phyloP scores from a whole-genome alignment of 1,140 invertebrate genomes.

The Eumaeus atala region DNA sequence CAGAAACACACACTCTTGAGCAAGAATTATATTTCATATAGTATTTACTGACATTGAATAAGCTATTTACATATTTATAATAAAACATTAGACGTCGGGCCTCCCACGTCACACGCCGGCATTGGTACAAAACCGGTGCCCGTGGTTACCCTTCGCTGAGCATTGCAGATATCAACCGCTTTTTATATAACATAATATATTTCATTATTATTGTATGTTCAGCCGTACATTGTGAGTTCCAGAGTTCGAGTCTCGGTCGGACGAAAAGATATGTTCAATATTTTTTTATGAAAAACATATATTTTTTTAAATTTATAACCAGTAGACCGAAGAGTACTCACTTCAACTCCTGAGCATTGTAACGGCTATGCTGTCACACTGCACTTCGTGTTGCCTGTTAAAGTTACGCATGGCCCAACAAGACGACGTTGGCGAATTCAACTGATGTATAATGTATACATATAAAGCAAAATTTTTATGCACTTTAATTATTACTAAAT shows the following conservation, averaged over 20 bases:
- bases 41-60: neutral
- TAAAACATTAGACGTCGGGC: constrained; percentile 9
- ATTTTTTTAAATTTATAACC: too few species aligned
- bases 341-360: neutral
- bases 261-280: too few species aligned
- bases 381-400: too few species aligned
- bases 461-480: constrained; percentile 3
- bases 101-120: constrained; percentile 57
- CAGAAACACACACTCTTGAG: too few species aligned
- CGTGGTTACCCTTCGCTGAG: constrained; percentile 62
- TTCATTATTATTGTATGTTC: too few species aligned
- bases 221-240: too few species aligned
- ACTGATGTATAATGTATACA: too few species aligned
- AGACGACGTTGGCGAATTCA: too few species aligned
- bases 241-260: too few species aligned
- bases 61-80: constrained; percentile 3
- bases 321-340: neutral
- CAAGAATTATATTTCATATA: too few species aligned
- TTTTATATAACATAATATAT: neutral
- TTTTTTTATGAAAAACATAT: neutral
- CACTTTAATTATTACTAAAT: too few species aligned
- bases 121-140: constrained; percentile 65
- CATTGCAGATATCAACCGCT: constrained; percentile 33
- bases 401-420: too few species aligned
- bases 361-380: neutral